Conservation (phyloP, 2,113 vertebrate species). For the Colius striatus region DNA sequence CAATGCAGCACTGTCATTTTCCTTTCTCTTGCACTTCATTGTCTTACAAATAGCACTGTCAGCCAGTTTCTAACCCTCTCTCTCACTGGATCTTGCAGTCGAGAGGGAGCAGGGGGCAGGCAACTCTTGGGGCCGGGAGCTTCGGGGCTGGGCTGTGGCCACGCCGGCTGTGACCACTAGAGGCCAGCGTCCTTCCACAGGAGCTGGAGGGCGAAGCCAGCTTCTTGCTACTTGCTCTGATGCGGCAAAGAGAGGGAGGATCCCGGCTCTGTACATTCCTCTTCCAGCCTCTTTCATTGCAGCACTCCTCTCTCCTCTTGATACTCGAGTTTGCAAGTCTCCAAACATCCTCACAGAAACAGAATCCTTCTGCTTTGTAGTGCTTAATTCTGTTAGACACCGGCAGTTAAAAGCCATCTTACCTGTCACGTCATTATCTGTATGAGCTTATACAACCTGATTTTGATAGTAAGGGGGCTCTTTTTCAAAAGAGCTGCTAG, state of each 20-base stretch:
- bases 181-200: not conserved
- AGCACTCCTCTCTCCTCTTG: not conserved
- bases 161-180: not conserved
- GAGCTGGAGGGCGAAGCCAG: not conserved
- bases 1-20: not conserved
- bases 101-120: rapidly evolving
- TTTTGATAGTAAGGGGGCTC: too few relatives aligned
- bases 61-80: too few relatives aligned
- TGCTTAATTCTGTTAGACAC: not conserved
- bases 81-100: rapidly evolving
- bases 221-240: not conserved
- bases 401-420: not conserved
- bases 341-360: not conserved
- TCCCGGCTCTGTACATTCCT: not conserved
- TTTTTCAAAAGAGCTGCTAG: too few relatives aligned
- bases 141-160: rapidly evolving
- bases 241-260: not conserved
- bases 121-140: not conserved
- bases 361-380: not conserved
- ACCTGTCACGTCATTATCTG: not conserved
- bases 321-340: not conserved
- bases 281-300: not conserved
- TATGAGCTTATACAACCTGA: too few relatives aligned
- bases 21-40: not conserved
- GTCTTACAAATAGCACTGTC: not conserved